Conservation (phyloP, 2,888 invertebrate species). For the Athrips mouffetella region DNA sequence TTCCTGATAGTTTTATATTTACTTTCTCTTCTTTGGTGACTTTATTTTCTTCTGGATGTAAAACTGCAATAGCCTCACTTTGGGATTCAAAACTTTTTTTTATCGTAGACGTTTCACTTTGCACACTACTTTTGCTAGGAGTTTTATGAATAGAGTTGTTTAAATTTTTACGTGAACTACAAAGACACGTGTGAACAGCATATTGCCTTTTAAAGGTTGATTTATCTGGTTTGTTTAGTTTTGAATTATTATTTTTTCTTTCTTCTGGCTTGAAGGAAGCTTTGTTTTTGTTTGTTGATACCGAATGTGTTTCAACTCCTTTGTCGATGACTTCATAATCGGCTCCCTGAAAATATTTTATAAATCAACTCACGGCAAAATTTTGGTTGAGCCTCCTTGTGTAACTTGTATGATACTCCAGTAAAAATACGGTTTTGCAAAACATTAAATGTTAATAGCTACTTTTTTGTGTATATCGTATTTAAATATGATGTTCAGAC, state of each 20-base stretch:
- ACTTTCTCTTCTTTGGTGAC: not conserved
- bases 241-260: not conserved
- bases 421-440: no score
- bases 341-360: not conserved
- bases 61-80: slow-evolving; percentile 37
- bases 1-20: not conserved
- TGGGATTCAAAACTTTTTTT: slow-evolving; percentile 34
- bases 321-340: not conserved
- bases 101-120: slow-evolving; percentile 18
- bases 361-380: no score
- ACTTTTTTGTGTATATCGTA: no score
- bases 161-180: slow-evolving; percentile 31
- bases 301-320: no score
- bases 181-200: slow-evolving; percentile 61
- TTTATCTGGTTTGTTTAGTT: slow-evolving; percentile 24
- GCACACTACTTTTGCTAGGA: not conserved
- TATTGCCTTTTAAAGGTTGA: slow-evolving; percentile 34
- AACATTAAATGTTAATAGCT: no score
- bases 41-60: slow-evolving; percentile 22
- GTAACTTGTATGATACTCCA: no score
- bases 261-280: not conserved
- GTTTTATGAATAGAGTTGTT: slow-evolving; percentile 17
- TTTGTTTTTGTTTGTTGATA: not conserved
- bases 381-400: no score
- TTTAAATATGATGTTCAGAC: no score